These are phyloP conservation scores for Spisula subtruncata DNA, from an alignment of 2,888 invertebrate species.

Conservation along the genomic window DNA sequence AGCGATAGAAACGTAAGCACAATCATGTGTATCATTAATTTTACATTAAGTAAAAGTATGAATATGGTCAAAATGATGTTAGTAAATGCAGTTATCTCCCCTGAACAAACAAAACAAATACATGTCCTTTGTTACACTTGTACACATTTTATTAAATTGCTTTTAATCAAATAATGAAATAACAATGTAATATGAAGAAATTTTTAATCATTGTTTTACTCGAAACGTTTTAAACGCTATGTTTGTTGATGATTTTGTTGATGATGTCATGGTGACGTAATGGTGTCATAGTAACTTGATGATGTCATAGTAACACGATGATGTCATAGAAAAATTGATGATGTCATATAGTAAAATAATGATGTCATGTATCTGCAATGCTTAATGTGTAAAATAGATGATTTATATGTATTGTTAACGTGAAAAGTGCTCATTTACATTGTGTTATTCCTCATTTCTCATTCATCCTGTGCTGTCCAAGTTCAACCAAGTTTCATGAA, in stretches of 20 bases:
- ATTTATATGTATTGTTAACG: constrained; percentile 12
- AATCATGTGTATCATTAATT: too few relatives aligned
- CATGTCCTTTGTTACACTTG: background rate
- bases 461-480: background rate
- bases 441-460: background rate
- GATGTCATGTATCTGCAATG: background rate
- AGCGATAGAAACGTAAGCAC: too few relatives aligned
- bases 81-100: background rate
- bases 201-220: background rate
- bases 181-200: background rate
- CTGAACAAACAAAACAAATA: constrained; percentile 5
- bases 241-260: background rate
- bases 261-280: too few relatives aligned
- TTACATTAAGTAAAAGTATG: too few relatives aligned
- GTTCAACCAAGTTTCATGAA: background rate
- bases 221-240: background rate
- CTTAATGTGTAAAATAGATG: background rate
- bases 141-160: background rate
- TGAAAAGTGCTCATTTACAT: constrained; percentile 28
- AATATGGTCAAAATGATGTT: background rate
- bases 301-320: too few relatives aligned
- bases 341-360: background rate
- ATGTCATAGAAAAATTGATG: background rate
- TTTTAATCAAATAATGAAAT: background rate
- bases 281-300: too few relatives aligned